Evolutionary conservation across 2,113 vertebrate genomes (phyloP).

Genomic region (Plestiodon gilberti): DNA sequence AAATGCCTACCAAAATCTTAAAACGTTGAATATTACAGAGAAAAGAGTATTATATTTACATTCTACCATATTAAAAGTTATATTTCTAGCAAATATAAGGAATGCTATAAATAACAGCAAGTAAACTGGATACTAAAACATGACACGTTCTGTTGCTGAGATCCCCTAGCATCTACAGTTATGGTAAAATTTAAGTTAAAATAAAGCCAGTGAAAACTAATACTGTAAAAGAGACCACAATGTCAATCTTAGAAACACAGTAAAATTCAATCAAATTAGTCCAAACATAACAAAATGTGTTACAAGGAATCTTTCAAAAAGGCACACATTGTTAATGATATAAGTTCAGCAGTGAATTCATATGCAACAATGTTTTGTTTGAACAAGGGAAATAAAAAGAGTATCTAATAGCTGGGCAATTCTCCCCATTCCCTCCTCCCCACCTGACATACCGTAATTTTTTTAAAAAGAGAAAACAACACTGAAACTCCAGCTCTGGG

Average conservation of each 20-base stretch:
- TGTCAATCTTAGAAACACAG: conserved; percentile 79
- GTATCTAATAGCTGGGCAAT: conserved; percentile 49
- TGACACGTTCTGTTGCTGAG: conserved; percentile 52
- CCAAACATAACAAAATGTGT: conserved; percentile 76
- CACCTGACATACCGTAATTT: conserved; percentile 23
- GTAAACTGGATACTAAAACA: conserved; percentile 79
- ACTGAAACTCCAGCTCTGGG: conserved; percentile 46
- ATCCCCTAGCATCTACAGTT: conserved; percentile 82
- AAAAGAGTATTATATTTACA: conserved; percentile 83
- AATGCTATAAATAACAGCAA: conserved; percentile 82
- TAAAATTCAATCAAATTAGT: conserved; percentile 83
- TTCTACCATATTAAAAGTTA: conserved; percentile 80
- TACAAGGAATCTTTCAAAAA: conserved; percentile 84
- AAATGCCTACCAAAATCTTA: conserved; percentile 74
- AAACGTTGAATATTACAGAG: conserved; percentile 76
- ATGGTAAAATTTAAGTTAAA: conserved; percentile 80
- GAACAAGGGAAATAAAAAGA: conserved; percentile 46
- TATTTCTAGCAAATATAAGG: conserved; percentile 77
- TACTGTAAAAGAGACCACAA: conserved; percentile 74
- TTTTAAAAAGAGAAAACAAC: conserved; percentile 55
- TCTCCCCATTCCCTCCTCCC: background rate
- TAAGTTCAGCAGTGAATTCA: conserved; percentile 72
- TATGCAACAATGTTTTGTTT: conserved; percentile 59
- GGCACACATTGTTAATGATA: conserved; percentile 88
- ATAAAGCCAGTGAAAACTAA: conserved; percentile 72